These are phyloP conservation scores for Sebastes fasciatus DNA, from an alignment of 2,113 vertebrate species.

Conservation along the genomic window DNA sequence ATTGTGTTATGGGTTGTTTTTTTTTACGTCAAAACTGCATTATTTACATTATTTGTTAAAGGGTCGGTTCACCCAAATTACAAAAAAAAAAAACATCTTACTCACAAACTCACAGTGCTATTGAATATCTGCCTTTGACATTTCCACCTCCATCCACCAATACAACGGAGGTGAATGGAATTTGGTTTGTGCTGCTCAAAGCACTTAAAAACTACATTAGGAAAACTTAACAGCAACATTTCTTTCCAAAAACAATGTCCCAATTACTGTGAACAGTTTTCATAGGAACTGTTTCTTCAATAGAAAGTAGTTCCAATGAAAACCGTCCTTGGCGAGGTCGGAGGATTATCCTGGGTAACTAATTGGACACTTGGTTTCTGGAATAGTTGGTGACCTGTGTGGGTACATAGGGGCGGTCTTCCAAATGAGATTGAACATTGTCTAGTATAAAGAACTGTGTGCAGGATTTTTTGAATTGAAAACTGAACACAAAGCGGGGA, in stretches of 20 bases:
- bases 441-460: neutral
- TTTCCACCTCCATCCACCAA: neutral
- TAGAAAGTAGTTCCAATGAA: slow-evolving; percentile 29
- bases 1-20: neutral
- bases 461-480: neutral
- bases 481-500: neutral
- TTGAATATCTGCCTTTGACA: neutral
- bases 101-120: neutral
- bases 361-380: slow-evolving; percentile 18
- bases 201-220: neutral
- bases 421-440: neutral
- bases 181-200: neutral
- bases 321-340: neutral
- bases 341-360: neutral
- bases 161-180: neutral
- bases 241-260: slow-evolving; percentile 25
- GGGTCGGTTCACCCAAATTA: neutral
- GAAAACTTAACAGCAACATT: neutral
- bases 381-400: neutral
- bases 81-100: neutral
- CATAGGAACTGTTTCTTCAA: neutral
- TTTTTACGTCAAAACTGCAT: neutral
- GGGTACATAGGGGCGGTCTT: neutral
- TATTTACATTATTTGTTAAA: neutral
- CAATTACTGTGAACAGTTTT: neutral